Conservation (phyloP, 2,113 vertebrate genomes). For the Donacobius atricapilla region DNA sequence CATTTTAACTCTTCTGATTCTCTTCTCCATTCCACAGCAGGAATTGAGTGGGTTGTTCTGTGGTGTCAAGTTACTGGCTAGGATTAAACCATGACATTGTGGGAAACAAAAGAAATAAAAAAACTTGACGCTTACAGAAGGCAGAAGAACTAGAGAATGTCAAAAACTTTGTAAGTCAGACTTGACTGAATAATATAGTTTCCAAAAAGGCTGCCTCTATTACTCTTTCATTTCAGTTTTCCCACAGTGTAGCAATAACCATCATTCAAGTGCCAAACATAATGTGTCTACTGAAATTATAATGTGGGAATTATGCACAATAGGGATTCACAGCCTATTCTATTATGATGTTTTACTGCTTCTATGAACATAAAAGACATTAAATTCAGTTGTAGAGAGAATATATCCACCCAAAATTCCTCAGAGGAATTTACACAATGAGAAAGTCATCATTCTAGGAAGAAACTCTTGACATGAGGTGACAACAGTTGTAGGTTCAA, state of each 20-base stretch:
- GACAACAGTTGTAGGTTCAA: not conserved
- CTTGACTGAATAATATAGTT: not conserved
- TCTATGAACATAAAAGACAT: conserved; percentile 10
- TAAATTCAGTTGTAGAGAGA: not conserved
- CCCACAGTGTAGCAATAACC: conserved; percentile 28
- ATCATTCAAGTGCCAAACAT: conserved; percentile 25
- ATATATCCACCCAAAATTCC: not conserved
- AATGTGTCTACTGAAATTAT: conserved; percentile 32
- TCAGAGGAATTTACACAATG: not conserved
- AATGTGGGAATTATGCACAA: conserved; percentile 39
- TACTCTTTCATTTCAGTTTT: conserved; percentile 18
- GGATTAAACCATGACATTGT: not conserved
- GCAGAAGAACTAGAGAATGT: not conserved
- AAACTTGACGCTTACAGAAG: not conserved
- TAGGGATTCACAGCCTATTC: conserved; percentile 8
- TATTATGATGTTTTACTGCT: conserved; percentile 23
- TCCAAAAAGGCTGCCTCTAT: not conserved
- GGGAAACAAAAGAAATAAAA: not conserved
- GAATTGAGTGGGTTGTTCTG: fast-evolving
- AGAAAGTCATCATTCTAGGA: not conserved
- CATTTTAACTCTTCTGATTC: not conserved
- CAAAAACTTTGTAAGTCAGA: not conserved
- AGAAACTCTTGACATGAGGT: not conserved
- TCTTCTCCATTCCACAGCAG: not conserved
- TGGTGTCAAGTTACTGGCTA: not conserved